A percentile compares a stretch with the other conserved stretches of the same genome.
Conservation (phyloP, 2,113 vertebrate genomes). For the Leptocoma aspasia region DNA sequence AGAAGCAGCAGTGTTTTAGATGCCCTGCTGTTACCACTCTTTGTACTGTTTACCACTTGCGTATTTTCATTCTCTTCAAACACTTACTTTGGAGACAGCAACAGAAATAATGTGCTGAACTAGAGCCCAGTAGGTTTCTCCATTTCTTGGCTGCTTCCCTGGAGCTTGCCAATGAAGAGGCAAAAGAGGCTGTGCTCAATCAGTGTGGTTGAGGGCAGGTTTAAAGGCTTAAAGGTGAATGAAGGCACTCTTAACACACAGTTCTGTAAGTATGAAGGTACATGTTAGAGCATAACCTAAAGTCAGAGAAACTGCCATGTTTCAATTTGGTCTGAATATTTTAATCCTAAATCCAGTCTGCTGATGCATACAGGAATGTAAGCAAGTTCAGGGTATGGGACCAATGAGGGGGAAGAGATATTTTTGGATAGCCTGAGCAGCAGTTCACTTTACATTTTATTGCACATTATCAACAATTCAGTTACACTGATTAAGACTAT, state of each 20-base stretch:
- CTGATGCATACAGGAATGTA: not conserved
- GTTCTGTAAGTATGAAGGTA: not conserved
- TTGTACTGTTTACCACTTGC: not conserved
- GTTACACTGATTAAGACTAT: not conserved
- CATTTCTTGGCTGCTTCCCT: not conserved
- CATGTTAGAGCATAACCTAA: not conserved
- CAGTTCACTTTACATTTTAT: not conserved
- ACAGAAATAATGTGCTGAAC: not conserved
- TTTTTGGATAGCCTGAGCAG: not conserved
- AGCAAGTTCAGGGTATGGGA: not conserved
- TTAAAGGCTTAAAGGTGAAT: not conserved
- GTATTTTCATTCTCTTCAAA: not conserved
- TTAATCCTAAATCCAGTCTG: not conserved
- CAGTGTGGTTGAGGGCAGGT: not conserved
- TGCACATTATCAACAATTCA: not conserved
- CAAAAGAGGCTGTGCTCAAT: not conserved
- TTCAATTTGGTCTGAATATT: not conserved
- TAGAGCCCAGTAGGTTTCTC: not conserved
- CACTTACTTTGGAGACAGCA: not conserved
- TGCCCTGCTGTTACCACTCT: not conserved
- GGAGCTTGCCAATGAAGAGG: not conserved
- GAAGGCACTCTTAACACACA: not conserved
- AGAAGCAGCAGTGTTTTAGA: not conserved
- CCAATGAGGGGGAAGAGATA: rapidly evolving
- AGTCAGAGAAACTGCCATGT: not conserved